Evolutionary conservation across 2,113 vertebrate species (phyloP).

Genomic region (Pterocles gutturalis): DNA sequence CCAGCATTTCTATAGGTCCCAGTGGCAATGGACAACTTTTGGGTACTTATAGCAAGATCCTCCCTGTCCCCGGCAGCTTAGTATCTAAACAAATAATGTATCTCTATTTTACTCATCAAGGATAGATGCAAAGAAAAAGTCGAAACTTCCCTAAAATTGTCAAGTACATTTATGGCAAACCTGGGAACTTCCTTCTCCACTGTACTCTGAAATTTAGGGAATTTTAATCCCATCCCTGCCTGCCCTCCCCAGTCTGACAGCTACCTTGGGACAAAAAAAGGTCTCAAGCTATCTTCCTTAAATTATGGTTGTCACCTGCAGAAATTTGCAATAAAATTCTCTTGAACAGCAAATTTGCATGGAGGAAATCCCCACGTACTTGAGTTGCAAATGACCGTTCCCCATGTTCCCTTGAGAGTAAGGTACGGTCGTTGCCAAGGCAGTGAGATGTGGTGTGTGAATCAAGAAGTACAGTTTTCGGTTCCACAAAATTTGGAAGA

Average conservation of each 20-base stretch:
- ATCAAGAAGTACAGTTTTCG: neutral
- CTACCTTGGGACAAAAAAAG: neutral
- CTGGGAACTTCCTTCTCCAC: neutral
- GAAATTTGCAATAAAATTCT: neutral
- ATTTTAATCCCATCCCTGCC: neutral
- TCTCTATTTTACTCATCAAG: neutral
- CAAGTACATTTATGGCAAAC: neutral
- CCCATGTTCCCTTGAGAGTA: neutral
- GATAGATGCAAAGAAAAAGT: neutral
- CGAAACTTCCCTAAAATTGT: neutral
- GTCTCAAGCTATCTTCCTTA: neutral
- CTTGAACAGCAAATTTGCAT: neutral
- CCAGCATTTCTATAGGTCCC: neutral
- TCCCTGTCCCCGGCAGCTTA: neutral
- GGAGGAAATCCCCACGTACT: neutral
- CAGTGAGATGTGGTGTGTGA: neutral
- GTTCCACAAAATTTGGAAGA: constrained; percentile 25
- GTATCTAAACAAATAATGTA: neutral
- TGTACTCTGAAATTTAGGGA: neutral
- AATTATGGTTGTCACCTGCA: neutral
- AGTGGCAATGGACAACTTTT: neutral
- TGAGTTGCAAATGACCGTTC: neutral
- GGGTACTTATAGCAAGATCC: neutral
- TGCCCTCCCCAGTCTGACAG: neutral
- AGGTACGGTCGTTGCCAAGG: neutral